These are phyloP conservation scores for Synanthedon tipuliformis DNA, from an alignment of 2,888 invertebrate genomes.

Conservation along the genomic window DNA sequence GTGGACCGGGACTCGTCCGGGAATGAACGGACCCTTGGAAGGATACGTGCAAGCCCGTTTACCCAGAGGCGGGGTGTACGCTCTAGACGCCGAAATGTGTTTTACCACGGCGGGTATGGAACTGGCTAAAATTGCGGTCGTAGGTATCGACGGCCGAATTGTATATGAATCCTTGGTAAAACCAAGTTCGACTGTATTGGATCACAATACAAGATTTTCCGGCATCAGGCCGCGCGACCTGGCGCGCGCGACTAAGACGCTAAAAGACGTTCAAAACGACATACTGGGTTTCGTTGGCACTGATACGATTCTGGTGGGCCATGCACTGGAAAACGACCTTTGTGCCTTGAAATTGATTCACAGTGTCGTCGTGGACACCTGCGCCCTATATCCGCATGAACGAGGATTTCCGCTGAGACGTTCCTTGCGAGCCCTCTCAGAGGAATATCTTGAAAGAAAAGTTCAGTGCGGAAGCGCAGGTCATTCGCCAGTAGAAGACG, in stretches of 20 bases:
- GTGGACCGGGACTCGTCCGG: constrained; percentile 78
- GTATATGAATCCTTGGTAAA: constrained; percentile 88
- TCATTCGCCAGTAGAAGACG: constrained; percentile 95
- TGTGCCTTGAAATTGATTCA: constrained; percentile 88
- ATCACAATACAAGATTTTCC: constrained; percentile 95
- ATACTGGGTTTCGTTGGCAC: constrained; percentile 82
- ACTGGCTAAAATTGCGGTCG: constrained; percentile 87
- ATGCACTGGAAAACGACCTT: constrained; percentile 94
- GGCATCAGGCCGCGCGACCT: constrained; percentile 80
- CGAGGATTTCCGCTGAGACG: constrained; percentile 85
- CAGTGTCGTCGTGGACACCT: constrained; percentile 87
- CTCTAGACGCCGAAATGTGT: constrained; percentile 97
- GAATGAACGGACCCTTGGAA: constrained; percentile 79
- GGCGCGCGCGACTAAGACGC: constrained; percentile 74
- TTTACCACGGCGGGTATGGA: constrained; percentile 90
- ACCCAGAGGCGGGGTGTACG: constrained; percentile 75
- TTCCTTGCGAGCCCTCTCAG: constrained; percentile 83
- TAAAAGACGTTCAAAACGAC: constrained; percentile 86
- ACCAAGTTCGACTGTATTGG: constrained; percentile 86
- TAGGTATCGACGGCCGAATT: constrained; percentile 77
- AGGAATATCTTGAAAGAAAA: constrained; percentile 78
- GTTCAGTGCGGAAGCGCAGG: constrained; percentile 83
- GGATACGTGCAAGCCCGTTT: constrained; percentile 74
- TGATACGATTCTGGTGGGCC: constrained; percentile 93
- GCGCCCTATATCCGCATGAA: constrained; percentile 87